Base-by-base conservation (phyloP, 2,113 vertebrate species). In the Hemichromis elongatus region DNA sequence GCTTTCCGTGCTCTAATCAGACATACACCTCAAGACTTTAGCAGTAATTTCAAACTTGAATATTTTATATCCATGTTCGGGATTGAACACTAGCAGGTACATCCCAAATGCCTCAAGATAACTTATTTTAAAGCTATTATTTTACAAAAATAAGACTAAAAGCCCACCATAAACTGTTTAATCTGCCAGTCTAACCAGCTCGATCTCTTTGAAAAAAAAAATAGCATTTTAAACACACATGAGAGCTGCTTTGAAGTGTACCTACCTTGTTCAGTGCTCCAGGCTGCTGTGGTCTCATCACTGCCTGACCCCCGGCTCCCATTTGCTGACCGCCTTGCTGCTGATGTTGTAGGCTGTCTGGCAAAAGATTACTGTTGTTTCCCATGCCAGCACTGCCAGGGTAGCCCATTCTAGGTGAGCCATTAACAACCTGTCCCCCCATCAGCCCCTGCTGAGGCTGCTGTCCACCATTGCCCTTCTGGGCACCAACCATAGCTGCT, bases 341-440 rank as follows among this genome's bases (percentile, higher is more conserved):
- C 85, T 95, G 95, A 83, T 98, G 97, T 75, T 99, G 98, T 45
- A 99, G 94, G 1, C 97, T 96, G 61, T 99, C 98, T 0, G 97
- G 95, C 93, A 99, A 83, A 88, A 99, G 89, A 90, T 95, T 99
- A 85, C 96, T 95, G 91, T 96, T 96, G 90, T 82, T 96, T 33
- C 96, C 96, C 96, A 99, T 97, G 70, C 95, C 96, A 0, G 96
- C 95, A 87, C 96, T 97, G 63, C 92, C 82, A 4, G 96, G 93
- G 90, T 98, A 99, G 0, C 97, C 96, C 96, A 99, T 97, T 93
- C 98, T 97, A 61, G 98, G 96, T 0, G 98, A 98, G 89, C 99
- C 99, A 21, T 99, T 99, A 96, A 99, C 97, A 92, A 98, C 97
- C 94, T 99, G 96, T 2, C 95, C 95, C 24, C 94, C 96, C 90